phyloP scores from a whole-genome alignment of 1,140 invertebrate species.

The Tigriopus japonicus region DNA sequence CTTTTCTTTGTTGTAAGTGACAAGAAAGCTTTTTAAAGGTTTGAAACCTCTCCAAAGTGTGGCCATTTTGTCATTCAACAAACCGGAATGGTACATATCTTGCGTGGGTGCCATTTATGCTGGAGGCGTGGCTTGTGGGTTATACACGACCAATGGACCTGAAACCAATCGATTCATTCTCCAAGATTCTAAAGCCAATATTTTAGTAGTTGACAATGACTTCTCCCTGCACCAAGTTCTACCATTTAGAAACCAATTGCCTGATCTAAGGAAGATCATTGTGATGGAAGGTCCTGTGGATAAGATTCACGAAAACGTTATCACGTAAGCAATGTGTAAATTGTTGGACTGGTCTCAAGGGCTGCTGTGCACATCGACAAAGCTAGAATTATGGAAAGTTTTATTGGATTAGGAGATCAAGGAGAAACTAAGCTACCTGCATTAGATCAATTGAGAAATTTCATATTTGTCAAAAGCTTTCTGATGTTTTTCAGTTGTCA shows the following conservation, averaged over 20 bases:
- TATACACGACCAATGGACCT: constrained; percentile 75
- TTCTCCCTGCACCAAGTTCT: constrained; percentile 70
- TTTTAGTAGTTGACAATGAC: constrained; percentile 69
- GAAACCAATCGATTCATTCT: constrained; percentile 64
- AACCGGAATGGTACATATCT: constrained; percentile 71
- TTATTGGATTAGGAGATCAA: too few relatives aligned
- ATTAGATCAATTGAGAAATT: too few relatives aligned
- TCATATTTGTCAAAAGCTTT: too few relatives aligned
- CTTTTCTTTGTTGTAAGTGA: too few relatives aligned
- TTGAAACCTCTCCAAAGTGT: constrained; percentile 58
- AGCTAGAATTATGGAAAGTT: too few relatives aligned
- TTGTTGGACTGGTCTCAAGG: too few relatives aligned
- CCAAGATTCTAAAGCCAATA: constrained; percentile 50
- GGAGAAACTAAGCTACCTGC: too few relatives aligned
- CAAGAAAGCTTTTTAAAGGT: too few relatives aligned
- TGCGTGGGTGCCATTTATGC: constrained; percentile 71
- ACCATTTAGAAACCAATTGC: constrained; percentile 43
- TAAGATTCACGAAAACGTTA: too few relatives aligned
- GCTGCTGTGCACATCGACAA: too few relatives aligned
- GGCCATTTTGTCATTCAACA: constrained; percentile 74
- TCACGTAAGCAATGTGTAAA: too few relatives aligned
- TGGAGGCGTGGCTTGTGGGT: constrained; percentile 54
- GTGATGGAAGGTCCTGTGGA: constrained; percentile 54
- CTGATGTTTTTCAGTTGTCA: too few relatives aligned
- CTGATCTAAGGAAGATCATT: constrained; percentile 59